phyloP scores from a whole-genome alignment of 2,888 invertebrate genomes.

The Pachydiplax longipennis region DNA sequence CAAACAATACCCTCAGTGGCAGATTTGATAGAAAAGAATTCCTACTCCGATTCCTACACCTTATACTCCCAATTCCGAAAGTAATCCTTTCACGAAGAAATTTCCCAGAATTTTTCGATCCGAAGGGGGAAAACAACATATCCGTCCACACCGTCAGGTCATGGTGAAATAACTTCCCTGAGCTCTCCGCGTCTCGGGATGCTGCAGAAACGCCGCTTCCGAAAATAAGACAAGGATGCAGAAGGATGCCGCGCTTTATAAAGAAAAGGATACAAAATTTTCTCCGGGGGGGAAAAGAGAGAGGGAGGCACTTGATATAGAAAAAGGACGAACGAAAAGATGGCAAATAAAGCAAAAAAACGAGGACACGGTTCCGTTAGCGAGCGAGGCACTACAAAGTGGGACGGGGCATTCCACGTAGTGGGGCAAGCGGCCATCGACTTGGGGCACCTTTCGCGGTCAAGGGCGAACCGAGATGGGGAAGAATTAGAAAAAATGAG shows the following conservation, averaged over 20 bases:
- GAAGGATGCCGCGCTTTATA: neutral
- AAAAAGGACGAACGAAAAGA: neutral
- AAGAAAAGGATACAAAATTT: neutral
- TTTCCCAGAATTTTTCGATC: too few species aligned
- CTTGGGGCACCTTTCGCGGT: conserved; percentile 28
- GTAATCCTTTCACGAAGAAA: too few species aligned
- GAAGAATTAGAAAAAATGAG: neutral
- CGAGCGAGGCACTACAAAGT: neutral
- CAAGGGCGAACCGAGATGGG: conserved; percentile 25
- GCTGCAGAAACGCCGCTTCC: neutral
- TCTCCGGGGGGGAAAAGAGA: neutral
- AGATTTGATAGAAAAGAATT: too few species aligned
- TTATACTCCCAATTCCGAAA: too few species aligned
- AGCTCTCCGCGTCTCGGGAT: neutral
- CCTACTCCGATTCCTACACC: too few species aligned
- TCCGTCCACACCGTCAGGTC: neutral
- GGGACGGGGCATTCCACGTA: conserved; percentile 15
- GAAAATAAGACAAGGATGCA: conserved; percentile 20
- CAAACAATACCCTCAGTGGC: too few species aligned
- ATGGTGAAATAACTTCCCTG: neutral
- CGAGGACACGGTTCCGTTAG: conserved; percentile 22
- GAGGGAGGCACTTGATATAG: neutral
- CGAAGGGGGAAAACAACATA: too few species aligned
- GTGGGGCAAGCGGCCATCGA: conserved; percentile 43
- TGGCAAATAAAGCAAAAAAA: neutral